Evolutionary conservation across 2,888 invertebrate species (phyloP), one percentile per base, ranked within the genome.

Genomic region (Cancer borealis): DNA sequence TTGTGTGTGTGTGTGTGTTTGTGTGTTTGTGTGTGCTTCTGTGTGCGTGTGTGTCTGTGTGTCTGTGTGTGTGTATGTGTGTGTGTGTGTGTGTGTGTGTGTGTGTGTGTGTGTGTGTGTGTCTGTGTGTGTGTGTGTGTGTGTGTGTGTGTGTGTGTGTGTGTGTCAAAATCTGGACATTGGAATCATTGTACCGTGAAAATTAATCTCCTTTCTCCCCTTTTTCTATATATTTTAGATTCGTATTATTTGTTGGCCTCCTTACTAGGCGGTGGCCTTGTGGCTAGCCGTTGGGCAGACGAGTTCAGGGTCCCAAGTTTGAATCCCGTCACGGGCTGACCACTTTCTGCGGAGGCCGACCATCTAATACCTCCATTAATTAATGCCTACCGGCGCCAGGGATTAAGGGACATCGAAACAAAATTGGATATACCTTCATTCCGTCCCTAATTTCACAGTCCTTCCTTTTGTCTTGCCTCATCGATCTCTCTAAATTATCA

Each of bases 371-470:
- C 39, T 39, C 39, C 39, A 39, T 39, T 39, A 39, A 39, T 39
- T 39, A 39, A 39, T 39, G 39, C 39, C 39, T 39, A 39, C 39
- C 2, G 39, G 39, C 39, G 39, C 39, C 39, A 1, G 39, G 2
- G 39, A 2, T 39, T 39, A 39, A 39, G 39, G 39, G 39, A 39
- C n/a, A n/a, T n/a, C n/a, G 39, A 39, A 39, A 39, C 0, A 39
- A 39, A 39, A 54, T 21, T 21, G n/a, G 21, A n/a, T n/a, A 66
- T 66, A n/a, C 66, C 66, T 66, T 66, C 66, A n/a, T n/a, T 66
- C 66, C n/a, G 66, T n/a, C n/a, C n/a, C 66, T 66, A 66, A 66
- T 66, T 66, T 66, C 66, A 66, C 66, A 66, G 66, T 66, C 66
- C n/a, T n/a, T 21, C n/a, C 66, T 66, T n/a, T 66, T n/a, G 66